Conservation (phyloP, 2,888 invertebrate genomes). For the Anticlea derivata region DNA sequence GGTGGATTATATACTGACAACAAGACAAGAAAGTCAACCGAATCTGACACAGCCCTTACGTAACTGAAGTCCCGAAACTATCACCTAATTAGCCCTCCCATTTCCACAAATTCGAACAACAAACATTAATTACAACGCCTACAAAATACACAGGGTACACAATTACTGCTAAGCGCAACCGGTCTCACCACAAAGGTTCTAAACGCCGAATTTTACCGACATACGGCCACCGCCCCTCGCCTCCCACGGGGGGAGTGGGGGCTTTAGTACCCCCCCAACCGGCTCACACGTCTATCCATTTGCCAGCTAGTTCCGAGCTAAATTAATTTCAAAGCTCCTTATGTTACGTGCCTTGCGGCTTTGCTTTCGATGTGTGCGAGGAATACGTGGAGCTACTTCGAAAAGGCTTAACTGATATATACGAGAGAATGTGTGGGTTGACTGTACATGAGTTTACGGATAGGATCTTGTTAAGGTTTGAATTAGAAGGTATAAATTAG, state of each 20-base stretch:
- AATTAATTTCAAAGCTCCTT: conserved; percentile 85
- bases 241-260: conserved; percentile 42
- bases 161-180: conserved; percentile 73
- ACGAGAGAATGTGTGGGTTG: conserved; percentile 46
- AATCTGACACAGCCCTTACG: conserved; percentile 2
- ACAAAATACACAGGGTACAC: conserved; percentile 59
- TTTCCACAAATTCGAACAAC: conserved; percentile 27
- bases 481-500: conserved; percentile 80
- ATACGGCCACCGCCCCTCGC: conserved; percentile 51
- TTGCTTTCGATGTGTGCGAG: conserved; percentile 70
- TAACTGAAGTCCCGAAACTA: conserved; percentile 22
- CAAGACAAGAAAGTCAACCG: conserved; percentile 2
- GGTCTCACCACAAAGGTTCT: conserved; percentile 78
- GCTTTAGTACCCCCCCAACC: conserved; percentile 52
- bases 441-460: conserved; percentile 65
- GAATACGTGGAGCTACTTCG: conserved; percentile 65
- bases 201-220: conserved; percentile 80
- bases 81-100: conserved; percentile 32
- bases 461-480: conserved; percentile 75
- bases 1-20: no score
- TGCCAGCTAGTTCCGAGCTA: conserved; percentile 84
- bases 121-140: conserved; percentile 58
- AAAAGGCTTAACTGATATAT: conserved; percentile 78
- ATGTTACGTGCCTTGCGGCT: conserved; percentile 84
- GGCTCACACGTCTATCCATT: conserved; percentile 84